Percentiles rank a stretch among this genome's conserved stretches.
These are phyloP conservation scores for Sciurus vulgaris DNA, from an alignment of 2,797 vertebrate genomes.

Conservation along the genomic window DNA sequence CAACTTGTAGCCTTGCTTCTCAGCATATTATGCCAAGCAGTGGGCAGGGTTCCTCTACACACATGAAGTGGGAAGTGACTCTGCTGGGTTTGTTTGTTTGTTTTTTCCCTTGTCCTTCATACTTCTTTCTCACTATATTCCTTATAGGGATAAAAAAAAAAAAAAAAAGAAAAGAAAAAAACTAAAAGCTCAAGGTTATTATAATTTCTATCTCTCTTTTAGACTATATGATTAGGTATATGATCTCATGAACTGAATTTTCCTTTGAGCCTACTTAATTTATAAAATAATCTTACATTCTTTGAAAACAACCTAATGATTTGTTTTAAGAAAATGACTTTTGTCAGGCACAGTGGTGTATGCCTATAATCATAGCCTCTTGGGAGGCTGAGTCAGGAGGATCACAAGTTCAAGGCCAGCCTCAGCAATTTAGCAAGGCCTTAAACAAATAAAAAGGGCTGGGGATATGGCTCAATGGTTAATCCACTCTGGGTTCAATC, in stretches of 20 bases:
- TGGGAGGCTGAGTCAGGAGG: too few relatives aligned
- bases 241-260: background rate
- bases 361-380: too few relatives aligned
- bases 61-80: background rate
- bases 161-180: background rate
- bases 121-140: background rate
- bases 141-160: background rate
- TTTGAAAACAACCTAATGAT: slow-evolving; percentile 45
- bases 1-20: background rate
- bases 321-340: slow-evolving; percentile 34
- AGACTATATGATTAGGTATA: background rate
- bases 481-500: too few relatives aligned
- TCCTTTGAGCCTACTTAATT: slow-evolving; percentile 52
- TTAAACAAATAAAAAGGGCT: too few relatives aligned
- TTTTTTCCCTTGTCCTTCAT: background rate
- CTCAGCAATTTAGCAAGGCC: too few relatives aligned
- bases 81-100: background rate
- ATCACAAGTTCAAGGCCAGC: too few relatives aligned
- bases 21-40: background rate
- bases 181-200: slow-evolving; percentile 8
- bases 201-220: background rate
- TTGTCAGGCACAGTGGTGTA: background rate
- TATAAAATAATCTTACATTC: slow-evolving; percentile 18
- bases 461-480: too few relatives aligned
- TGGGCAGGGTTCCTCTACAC: background rate